A percentile compares a stretch with the other conserved stretches of the same genome.
Conservation (phyloP, 2,888 invertebrate species). For the Caenorhabditis becei region DNA sequence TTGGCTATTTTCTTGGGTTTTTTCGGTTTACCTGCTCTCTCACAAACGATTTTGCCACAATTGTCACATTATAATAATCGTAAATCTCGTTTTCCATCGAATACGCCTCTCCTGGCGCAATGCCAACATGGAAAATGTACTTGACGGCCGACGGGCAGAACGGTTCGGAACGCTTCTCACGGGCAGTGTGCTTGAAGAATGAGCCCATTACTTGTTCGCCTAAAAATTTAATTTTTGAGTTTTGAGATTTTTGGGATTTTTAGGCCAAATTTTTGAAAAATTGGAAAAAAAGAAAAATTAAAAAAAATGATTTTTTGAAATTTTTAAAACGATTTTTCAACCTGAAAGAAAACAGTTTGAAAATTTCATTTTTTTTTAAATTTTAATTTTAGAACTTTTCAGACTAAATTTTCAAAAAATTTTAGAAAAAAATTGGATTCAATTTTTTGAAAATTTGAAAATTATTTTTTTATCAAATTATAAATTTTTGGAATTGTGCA, state of each 20-base stretch:
- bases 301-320: too few species aligned
- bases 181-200: constrained; percentile 73
- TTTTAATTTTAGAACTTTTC: too few species aligned
- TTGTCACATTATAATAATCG: constrained; percentile 75
- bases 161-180: constrained; percentile 68
- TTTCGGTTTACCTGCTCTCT: constrained; percentile 70
- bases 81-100: constrained; percentile 69
- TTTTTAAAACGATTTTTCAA: neutral
- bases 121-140: constrained; percentile 61
- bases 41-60: constrained; percentile 73
- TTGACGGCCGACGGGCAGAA: constrained; percentile 62
- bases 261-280: constrained; percentile 5
- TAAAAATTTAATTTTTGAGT: neutral
- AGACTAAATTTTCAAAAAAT: too few species aligned
- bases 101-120: constrained; percentile 67
- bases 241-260: too few species aligned
- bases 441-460: too few species aligned
- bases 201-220: constrained; percentile 74
- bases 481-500: too few species aligned
- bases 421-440: too few species aligned
- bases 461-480: neutral
- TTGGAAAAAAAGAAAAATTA: too few species aligned
- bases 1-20: neutral
- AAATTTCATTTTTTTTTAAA: neutral
- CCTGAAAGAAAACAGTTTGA: neutral